Percentiles rank a stretch among this genome's conserved stretches.
Evolutionary conservation across 1,140 invertebrate genomes (phyloP).

Genomic region (Aphis gossypii): DNA sequence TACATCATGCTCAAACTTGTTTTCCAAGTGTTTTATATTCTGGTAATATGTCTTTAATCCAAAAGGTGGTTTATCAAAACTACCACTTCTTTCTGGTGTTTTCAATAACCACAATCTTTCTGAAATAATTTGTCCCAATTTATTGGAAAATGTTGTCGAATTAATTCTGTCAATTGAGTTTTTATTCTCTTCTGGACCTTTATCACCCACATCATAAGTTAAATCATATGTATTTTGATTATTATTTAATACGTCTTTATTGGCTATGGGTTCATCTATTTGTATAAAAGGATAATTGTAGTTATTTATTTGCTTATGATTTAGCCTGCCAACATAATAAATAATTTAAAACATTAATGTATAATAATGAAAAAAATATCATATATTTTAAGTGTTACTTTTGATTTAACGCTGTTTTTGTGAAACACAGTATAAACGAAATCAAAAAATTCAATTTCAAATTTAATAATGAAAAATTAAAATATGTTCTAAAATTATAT

Average conservation of each 20-base stretch:
- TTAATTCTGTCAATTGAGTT: background rate
- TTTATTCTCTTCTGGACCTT: background rate
- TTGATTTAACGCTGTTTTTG: too few species aligned
- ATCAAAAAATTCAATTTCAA: too few species aligned
- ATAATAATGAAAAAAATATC: too few species aligned
- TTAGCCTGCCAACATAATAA: too few species aligned
- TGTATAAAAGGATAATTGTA: too few species aligned
- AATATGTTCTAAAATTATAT: too few species aligned
- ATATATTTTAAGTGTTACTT: too few species aligned
- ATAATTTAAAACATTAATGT: too few species aligned
- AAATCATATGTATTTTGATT: background rate
- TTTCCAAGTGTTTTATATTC: background rate
- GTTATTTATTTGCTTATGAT: too few species aligned
- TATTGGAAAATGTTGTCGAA: background rate
- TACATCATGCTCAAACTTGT: background rate
- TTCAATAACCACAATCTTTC: background rate
- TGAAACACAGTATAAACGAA: too few species aligned
- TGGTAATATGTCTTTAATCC: background rate
- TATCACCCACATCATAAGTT: background rate
- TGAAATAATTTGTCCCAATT: background rate
- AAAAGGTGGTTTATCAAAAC: background rate
- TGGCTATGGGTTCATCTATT: background rate
- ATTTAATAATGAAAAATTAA: too few species aligned
- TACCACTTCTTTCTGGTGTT: background rate
- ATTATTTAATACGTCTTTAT: background rate